phyloP scores from a whole-genome alignment of 2,888 invertebrate species.

The Drosophila pseudotakahashii region DNA sequence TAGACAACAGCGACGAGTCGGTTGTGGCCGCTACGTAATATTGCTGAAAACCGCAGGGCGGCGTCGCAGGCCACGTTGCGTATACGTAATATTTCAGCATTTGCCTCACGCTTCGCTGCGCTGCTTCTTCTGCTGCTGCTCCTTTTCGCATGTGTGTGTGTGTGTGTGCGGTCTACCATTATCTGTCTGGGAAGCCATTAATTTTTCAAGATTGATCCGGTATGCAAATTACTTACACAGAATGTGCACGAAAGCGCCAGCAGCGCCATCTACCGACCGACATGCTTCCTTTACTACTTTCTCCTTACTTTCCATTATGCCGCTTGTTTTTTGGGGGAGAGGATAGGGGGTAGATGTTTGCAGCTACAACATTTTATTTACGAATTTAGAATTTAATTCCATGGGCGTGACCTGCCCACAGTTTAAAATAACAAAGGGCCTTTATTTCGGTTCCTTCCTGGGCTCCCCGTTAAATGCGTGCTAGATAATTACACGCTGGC shows the following conservation, averaged over 20 bases:
- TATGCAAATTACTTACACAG: constrained; percentile 82
- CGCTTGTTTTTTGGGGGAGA: constrained; percentile 5
- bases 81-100: constrained; percentile 79
- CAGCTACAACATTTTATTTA: constrained; percentile 39
- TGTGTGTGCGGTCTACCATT: constrained; percentile 69
- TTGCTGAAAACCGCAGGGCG: constrained; percentile 63
- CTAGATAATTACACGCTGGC: constrained; percentile 44
- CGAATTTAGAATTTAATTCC: constrained; percentile 61
- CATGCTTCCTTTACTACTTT: constrained; percentile 66
- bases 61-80: constrained; percentile 58
- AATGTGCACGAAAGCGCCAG: constrained; percentile 63
- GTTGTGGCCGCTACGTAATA: constrained; percentile 64
- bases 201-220: constrained; percentile 83
- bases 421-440: constrained; percentile 37
- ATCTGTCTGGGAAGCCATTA: constrained; percentile 83
- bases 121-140: constrained; percentile 44
- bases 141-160: constrained; percentile 32
- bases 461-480: constrained; percentile 28
- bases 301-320: constrained; percentile 48
- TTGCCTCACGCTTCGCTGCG: constrained; percentile 65
- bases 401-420: constrained; percentile 48
- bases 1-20: constrained; percentile 43
- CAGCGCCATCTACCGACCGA: constrained; percentile 47
- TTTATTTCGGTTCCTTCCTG: constrained; percentile 30
- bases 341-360: constrained; percentile 30